A percentile compares a stretch with the other conserved stretches of the same genome.
phyloP scores from a whole-genome alignment of 2,888 invertebrate genomes.

The Hydroisotoma schaefferi region DNA sequence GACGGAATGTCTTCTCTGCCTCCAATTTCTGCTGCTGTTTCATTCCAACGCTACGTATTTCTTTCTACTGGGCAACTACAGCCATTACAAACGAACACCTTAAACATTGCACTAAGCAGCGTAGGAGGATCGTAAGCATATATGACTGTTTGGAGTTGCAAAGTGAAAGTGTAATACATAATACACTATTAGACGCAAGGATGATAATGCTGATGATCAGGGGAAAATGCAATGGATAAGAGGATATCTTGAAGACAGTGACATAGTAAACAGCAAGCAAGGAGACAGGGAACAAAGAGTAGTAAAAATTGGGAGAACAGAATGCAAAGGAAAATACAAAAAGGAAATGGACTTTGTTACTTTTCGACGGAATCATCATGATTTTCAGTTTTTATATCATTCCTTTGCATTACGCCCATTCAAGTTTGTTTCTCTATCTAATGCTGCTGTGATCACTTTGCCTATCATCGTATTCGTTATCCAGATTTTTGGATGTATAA shows the following conservation, averaged over 20 bases:
- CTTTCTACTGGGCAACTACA: neutral
- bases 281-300: neutral
- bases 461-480: too few relatives aligned
- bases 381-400: neutral
- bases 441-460: too few relatives aligned
- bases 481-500: too few relatives aligned
- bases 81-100: too few relatives aligned
- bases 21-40: neutral
- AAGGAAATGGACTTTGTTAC: slow-evolving; percentile 30
- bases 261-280: neutral
- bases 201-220: slow-evolving; percentile 5
- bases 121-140: too few relatives aligned
- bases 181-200: neutral
- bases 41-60: neutral
- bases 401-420: too few relatives aligned
- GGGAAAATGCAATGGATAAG: neutral
- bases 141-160: neutral
- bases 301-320: neutral
- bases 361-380: slow-evolving; percentile 5
- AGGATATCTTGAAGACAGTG: neutral
- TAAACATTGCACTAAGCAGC: too few relatives aligned
- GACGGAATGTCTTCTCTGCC: neutral
- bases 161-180: neutral
- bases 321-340: slow-evolving; percentile 16
- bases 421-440: too few relatives aligned